Evolutionary conservation across 2,113 vertebrate genomes (phyloP), one percentile per base, ranked within the genome.

Genomic region (Gymnocephalus cernua): DNA sequence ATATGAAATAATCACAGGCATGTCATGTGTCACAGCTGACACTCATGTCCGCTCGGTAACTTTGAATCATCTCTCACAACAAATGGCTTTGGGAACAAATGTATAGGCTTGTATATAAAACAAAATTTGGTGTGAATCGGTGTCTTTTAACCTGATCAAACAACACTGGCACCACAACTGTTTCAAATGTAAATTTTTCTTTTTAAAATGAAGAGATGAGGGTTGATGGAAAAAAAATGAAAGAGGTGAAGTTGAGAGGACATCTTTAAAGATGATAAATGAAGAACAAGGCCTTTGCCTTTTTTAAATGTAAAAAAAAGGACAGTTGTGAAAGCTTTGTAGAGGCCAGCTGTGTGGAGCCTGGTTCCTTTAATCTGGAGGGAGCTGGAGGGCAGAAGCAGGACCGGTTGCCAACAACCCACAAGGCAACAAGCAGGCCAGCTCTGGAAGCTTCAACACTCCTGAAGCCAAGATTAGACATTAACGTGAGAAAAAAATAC

Each of bases 141-240:
- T 21, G 58, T 66, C 64, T 82, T 70, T 81, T 73, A 78, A 86
- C 77, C 65, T 51, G 67, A 87, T 83, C 83, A 81, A 83, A 88
- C 77, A 32, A 38, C 59, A 32, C 12, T 50, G 7, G 4, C 21
- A 7, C 38, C 57, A n/a, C 51, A 6, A 5, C 45, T 23, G 15
- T 89, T 90, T 92, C 84, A 91, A 93, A 91, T 93, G 88, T 54
- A 87, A 91, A 94, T 94, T 32, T 41, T 4, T 67, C 62, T 68
- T 83, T 87, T 92, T 90, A 69, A 89, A 88, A 83, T 23, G 3
- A 66, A 16, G 23, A 77, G 85, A 91, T 91, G 58, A 84, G 89
- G 80, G 83, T 89, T 80, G 48, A 74, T 54, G 56, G n/a, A n/a
- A 71, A 71, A 77, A 57, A 64, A 82, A 85, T 80, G 41, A 80